Conservation (phyloP, 2,113 vertebrate species). For the Poeciliopsis turrubarensis region DNA sequence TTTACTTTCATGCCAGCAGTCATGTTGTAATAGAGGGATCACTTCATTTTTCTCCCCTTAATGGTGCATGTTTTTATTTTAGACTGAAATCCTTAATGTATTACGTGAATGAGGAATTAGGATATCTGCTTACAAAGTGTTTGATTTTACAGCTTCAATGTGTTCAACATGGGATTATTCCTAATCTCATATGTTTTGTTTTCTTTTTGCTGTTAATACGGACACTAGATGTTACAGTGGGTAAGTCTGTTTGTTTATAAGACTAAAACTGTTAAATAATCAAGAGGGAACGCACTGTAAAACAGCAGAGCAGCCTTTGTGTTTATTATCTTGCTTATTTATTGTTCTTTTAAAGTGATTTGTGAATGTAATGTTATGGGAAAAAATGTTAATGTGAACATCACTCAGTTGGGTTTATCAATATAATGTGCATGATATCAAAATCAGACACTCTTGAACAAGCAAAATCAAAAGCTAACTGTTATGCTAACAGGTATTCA, state of each 20-base stretch:
- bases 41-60: constrained; percentile 24
- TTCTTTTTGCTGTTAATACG: constrained; percentile 38
- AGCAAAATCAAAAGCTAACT: too few species aligned
- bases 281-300: neutral
- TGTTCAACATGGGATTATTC: neutral
- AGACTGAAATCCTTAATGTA: constrained; percentile 38
- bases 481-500: too few species aligned
- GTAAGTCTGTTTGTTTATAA: constrained; percentile 66
- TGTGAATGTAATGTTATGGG: too few species aligned
- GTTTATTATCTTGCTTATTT: too few species aligned
- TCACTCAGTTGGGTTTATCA: too few species aligned
- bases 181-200: neutral
- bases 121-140: constrained; percentile 29
- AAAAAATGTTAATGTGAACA: too few species aligned
- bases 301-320: neutral
- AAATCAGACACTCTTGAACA: too few species aligned
- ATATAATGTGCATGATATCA: too few species aligned
- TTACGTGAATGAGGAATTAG: constrained; percentile 31
- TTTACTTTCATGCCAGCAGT: constrained; percentile 52
- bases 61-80: constrained; percentile 23
- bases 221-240: constrained; percentile 68
- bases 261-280: neutral
- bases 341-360: too few species aligned
- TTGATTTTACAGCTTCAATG: constrained; percentile 29
- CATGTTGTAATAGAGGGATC: constrained; percentile 50